These are phyloP conservation scores for Pampusana beccarii DNA, from an alignment of 2,113 vertebrate genomes.

Conservation along the genomic window DNA sequence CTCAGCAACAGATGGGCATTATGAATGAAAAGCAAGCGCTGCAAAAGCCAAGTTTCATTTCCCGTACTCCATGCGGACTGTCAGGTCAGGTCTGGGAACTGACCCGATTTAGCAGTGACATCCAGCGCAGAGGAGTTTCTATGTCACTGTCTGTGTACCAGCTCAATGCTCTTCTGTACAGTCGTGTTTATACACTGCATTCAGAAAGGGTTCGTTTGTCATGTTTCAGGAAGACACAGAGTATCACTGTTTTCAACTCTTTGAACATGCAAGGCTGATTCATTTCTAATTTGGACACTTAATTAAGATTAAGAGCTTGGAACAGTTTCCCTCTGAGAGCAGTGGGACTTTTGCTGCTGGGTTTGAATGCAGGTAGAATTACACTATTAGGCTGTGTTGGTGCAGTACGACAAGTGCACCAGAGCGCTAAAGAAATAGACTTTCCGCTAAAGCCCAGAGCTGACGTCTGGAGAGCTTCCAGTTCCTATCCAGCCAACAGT, in stretches of 20 bases:
- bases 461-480: slow-evolving; percentile 37
- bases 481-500: not conserved
- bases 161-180: not conserved
- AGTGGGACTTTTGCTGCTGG: not conserved
- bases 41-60: not conserved
- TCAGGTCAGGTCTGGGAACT: not conserved
- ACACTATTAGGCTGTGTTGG: not conserved
- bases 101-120: not conserved
- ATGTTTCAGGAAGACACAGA: not conserved
- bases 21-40: not conserved
- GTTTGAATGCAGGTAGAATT: not conserved
- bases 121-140: not conserved
- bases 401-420: not conserved
- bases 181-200: not conserved
- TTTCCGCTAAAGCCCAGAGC: not conserved
- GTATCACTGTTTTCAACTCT: slow-evolving; percentile 1
- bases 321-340: not conserved
- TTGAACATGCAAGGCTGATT: slow-evolving; percentile 11
- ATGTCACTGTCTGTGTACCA: not conserved
- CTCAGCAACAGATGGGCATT: not conserved
- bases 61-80: fast-evolving
- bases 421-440: not conserved
- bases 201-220: slow-evolving; percentile 6
- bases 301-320: slow-evolving; percentile 27
- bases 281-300: slow-evolving; percentile 33